These are phyloP conservation scores for Drosophila micromelanica DNA, from an alignment of 1,140 invertebrate genomes.

Conservation along the genomic window DNA sequence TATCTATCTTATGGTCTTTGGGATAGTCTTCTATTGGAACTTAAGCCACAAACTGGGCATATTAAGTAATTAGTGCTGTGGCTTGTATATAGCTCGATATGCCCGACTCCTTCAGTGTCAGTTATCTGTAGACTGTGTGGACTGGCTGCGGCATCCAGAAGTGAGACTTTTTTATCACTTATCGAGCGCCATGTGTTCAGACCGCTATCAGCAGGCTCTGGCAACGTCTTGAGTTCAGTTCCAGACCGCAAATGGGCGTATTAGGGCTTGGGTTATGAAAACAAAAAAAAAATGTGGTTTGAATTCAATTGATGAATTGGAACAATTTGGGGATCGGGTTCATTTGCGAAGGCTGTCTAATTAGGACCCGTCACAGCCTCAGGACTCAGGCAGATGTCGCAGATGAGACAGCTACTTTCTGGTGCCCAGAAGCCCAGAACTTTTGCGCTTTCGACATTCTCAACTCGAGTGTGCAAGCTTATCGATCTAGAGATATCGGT, in stretches of 20 bases:
- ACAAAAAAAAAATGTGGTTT: conserved; percentile 17
- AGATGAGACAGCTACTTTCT: conserved; percentile 1
- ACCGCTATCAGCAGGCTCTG: conserved; percentile 27
- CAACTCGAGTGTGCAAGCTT: neutral
- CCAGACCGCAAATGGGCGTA: conserved; percentile 33
- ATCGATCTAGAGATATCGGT: conserved; percentile 18
- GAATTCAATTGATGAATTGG: conserved; percentile 4
- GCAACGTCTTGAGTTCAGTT: neutral
- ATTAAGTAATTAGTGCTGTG: too few species aligned
- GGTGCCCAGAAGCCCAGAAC: neutral
- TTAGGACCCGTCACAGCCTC: conserved; percentile 27
- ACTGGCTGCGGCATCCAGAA: neutral
- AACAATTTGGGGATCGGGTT: neutral
- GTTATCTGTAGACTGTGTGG: conserved; percentile 1
- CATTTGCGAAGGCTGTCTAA: conserved; percentile 4
- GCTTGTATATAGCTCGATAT: too few species aligned
- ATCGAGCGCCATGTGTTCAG: conserved; percentile 34
- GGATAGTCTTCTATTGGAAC: too few species aligned
- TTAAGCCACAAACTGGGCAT: too few species aligned
- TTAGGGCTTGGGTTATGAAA: conserved; percentile 10
- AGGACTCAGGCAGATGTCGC: conserved; percentile 23
- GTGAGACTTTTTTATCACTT: conserved; percentile 21
- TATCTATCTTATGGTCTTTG: too few species aligned
- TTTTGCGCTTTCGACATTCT: neutral
- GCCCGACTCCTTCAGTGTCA: neutral